Evolutionary conservation across 2,113 vertebrate species (phyloP).

Genomic region (Sylvicapra grimmia): DNA sequence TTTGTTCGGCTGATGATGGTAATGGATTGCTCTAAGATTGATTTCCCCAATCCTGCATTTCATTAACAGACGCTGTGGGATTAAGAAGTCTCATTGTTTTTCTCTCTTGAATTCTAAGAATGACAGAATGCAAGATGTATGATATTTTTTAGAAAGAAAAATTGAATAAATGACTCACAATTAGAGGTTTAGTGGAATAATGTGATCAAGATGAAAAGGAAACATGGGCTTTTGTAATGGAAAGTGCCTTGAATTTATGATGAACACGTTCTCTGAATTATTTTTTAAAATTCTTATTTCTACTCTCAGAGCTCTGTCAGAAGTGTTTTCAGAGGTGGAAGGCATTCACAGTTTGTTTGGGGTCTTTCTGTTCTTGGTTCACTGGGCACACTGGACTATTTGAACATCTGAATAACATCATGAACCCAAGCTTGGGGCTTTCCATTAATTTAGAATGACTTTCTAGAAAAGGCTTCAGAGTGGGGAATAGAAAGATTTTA

Average conservation of each 20-base stretch:
- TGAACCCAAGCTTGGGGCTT: not conserved
- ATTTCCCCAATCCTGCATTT: not conserved
- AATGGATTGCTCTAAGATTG: not conserved
- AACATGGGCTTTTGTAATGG: not conserved
- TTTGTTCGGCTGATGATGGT: not conserved
- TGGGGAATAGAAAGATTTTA: not conserved
- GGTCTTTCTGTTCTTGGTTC: not conserved
- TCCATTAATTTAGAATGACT: not conserved
- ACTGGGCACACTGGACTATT: accelerated
- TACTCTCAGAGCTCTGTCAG: accelerated
- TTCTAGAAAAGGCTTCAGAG: not conserved
- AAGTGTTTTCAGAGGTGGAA: not conserved
- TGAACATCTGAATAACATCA: not conserved
- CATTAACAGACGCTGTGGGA: not conserved
- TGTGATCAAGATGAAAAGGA: not conserved
- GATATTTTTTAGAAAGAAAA: not conserved
- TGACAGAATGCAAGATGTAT: not conserved
- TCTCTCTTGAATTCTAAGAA: not conserved
- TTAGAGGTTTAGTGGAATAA: not conserved
- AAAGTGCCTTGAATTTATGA: not conserved
- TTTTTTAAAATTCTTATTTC: not conserved
- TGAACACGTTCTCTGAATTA: accelerated
- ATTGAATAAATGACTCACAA: not conserved
- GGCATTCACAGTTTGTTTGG: not conserved
- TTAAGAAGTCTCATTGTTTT: not conserved